A percentile compares a stretch with the other conserved stretches of the same genome.
These are phyloP conservation scores for Rhadinocentrus ornatus DNA, from an alignment of 2,797 vertebrate genomes.

Conservation along the genomic window DNA sequence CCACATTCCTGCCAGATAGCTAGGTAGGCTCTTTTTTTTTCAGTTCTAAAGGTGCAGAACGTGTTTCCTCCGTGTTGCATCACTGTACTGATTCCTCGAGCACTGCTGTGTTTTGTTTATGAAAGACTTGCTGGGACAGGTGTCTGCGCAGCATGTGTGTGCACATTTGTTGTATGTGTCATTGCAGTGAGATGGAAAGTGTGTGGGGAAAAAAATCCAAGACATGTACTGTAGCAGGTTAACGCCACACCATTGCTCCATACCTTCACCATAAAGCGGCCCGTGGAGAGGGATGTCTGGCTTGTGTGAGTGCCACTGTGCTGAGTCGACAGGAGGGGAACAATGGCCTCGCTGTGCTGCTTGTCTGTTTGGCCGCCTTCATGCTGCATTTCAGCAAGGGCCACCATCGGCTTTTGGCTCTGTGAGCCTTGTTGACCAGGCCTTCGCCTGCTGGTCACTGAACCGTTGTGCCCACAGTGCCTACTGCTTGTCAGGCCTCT, in stretches of 20 bases:
- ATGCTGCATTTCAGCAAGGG: slow-evolving; percentile 63
- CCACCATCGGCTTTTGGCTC: slow-evolving; percentile 69
- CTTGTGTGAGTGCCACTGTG: slow-evolving; percentile 63
- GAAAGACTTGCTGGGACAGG: slow-evolving; percentile 49
- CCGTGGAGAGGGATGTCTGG: slow-evolving; percentile 56
- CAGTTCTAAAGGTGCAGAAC: slow-evolving; percentile 9
- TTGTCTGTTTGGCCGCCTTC: slow-evolving; percentile 63
- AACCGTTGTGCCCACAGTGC: slow-evolving; percentile 68
- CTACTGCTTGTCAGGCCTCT: slow-evolving; percentile 62
- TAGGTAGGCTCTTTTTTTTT: slow-evolving; percentile 28
- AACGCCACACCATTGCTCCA: slow-evolving; percentile 36
- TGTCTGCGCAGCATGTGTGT: slow-evolving; percentile 50
- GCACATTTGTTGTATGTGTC: slow-evolving; percentile 18
- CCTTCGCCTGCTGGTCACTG: slow-evolving; percentile 69
- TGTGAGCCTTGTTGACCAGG: slow-evolving; percentile 60
- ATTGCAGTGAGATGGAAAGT: background rate
- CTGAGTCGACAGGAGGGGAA: slow-evolving; percentile 72
- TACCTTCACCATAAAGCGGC: slow-evolving; percentile 43
- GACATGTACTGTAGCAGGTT: slow-evolving; percentile 38
- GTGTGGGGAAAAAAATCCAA: background rate
- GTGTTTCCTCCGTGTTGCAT: slow-evolving; percentile 70
- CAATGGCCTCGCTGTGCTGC: slow-evolving; percentile 74
- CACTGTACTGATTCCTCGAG: slow-evolving; percentile 54
- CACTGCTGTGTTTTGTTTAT: slow-evolving; percentile 62
- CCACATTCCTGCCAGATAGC: slow-evolving; percentile 51